Base-by-base conservation (phyloP, 2,797 vertebrate species). In the Chaetodon trifasciatus region DNA sequence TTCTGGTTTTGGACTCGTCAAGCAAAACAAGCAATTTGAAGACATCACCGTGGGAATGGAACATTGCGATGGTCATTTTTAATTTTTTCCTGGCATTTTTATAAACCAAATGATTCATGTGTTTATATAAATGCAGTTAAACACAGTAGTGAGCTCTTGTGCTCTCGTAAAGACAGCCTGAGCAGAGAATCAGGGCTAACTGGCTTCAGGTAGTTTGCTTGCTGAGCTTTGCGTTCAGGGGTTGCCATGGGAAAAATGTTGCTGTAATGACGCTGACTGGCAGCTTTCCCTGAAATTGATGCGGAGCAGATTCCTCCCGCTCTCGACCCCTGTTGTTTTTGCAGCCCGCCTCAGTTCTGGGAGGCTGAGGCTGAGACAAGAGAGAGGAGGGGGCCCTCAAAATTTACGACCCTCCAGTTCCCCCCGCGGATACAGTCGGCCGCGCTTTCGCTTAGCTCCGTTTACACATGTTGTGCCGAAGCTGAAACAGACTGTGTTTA, bases 321-420 rank as follows among this genome's bases (percentile, higher is more conserved):
- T 88, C 81, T 81, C 76, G 77, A 87, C 86, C 86, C 89, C 90
- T 50, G 87, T 74, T 88, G 91, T 86, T 93, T 91, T 91, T 86
- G 88, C 79, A 82, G 86, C 82, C 74, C 44, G 81, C 71, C 67
- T 81, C 76, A 46, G 88, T 80, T 87, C 85, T 79, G 83, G 35
- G 71, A 76, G 32, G 46, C 52, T 61, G 68, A 55, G 32, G 82
- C 74, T 70, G 88, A 81, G 77, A 62, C 32, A 13, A 77, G 46
- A 80, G 63, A 0, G 35, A 50, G 23, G 8, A 60, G 60, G 35
- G 15, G 53, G 53, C 35, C 16, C 23, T 79, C 5, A 44, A 57
- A 67, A 74, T 90, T 87, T 90, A 90, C 0, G 23, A 81, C 32
- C 83, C 83, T 82, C 66, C 56, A 24, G 55, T 75, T 89, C 73